Base-by-base conservation (phyloP, 30 jellyfish, hydroid and myxozoan genomes). In the Aurelia coerulea region DNA sequence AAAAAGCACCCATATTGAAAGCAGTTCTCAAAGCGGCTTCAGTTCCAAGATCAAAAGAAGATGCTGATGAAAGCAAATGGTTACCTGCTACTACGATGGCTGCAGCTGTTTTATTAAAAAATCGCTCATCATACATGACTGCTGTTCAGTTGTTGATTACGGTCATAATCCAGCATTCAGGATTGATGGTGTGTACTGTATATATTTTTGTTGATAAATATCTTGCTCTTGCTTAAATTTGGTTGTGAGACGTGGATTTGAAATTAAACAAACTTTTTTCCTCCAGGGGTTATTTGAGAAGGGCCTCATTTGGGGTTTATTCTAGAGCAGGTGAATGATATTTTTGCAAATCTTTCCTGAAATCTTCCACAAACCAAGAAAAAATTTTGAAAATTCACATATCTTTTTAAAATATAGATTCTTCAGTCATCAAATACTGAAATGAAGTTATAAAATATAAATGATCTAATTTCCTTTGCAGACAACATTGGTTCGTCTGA, bases 111-210 rank as follows among this genome's bases (percentile, higher is more conserved):
- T 74, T 33, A 10, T 69, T 74, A 2, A 74, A 74, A 71, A 54
- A 54, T 17, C n/a, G 85, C 8, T 33, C 71, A 16, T 12, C 68
- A 49, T 74, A 33, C 72, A 50, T 74, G 68, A 74, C 85, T 16
- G 85, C 85, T 49, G 74, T 39, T 33, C 85, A 74, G 42, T 46
- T 74, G 7, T 54, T 74, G 11, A 74, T 74, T 32, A 33, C 85
- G 6, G 19, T 54, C 68, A 74, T 74, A n/a, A 54, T 74, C 85
- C 85, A 74, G 85, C 85, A 74, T 50, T 74, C 85, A 15, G 68
- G 49, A 15, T 54, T 33, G 53, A 33, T 54, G 68, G 85, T 46
- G 42, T 15, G 85, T 74, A 54, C 18, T 23, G 29, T 23, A 23
- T 23, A 41, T 19, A 5, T 69, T 37, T 69, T 3, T 3, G 80